Percentiles rank a stretch among this genome's conserved stretches.
phyloP scores from a whole-genome alignment of 2,797 vertebrate species.

The Pseudocheirus occidentalis region DNA sequence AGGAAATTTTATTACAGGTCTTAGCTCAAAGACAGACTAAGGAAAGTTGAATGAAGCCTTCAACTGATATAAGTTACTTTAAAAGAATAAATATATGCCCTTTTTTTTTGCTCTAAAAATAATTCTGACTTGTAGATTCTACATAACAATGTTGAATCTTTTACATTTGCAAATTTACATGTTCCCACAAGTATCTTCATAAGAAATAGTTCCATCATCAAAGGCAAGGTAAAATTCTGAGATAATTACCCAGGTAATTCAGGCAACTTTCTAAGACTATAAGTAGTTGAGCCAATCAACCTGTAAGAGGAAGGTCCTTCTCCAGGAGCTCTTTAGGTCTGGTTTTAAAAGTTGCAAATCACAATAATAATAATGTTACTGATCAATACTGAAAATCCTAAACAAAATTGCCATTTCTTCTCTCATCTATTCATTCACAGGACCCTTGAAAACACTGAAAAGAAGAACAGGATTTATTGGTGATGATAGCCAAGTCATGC shows the following conservation, averaged over 20 bases:
- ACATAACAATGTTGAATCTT: background rate
- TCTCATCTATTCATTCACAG: background rate
- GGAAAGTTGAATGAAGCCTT: slow-evolving; percentile 4
- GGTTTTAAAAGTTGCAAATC: background rate
- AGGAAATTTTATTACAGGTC: background rate
- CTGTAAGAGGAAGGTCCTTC: background rate
- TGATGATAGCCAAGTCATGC: background rate
- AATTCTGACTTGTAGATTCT: background rate
- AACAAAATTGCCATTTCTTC: background rate
- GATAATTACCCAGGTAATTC: slow-evolving; percentile 42
- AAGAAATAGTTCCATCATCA: slow-evolving; percentile 1
- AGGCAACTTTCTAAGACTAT: background rate
- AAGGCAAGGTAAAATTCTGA: slow-evolving; percentile 15
- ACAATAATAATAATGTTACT: background rate
- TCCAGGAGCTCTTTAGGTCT: background rate
- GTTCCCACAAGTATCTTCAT: slow-evolving; percentile 3
- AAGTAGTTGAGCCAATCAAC: background rate
- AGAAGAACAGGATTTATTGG: background rate
- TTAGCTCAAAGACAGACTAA: background rate
- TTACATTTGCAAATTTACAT: background rate
- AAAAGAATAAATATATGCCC: background rate
- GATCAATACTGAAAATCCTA: slow-evolving; percentile 43
- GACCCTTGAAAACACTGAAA: background rate
- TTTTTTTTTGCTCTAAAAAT: background rate
- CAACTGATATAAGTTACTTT: background rate